phyloP scores from a whole-genome alignment of 2,797 vertebrate genomes.

The Sciaenops ocellatus region DNA sequence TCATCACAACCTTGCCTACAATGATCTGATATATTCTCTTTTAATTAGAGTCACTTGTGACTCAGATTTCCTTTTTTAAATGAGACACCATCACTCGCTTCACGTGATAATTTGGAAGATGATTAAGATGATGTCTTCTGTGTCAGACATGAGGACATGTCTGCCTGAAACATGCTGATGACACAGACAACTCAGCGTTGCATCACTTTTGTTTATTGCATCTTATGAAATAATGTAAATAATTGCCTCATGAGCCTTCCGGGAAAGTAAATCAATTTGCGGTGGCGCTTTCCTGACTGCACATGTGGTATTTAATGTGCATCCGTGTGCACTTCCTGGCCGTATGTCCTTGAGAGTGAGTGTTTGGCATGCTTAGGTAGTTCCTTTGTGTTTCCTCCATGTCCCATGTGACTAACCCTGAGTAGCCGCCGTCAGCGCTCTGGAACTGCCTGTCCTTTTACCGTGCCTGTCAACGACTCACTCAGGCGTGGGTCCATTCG shows the following conservation, averaged over 20 bases:
- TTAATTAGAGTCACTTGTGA: neutral
- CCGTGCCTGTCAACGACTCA: slow-evolving; percentile 66
- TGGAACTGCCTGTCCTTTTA: slow-evolving; percentile 72
- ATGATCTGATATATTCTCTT: slow-evolving; percentile 10
- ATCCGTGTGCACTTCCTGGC: slow-evolving; percentile 13
- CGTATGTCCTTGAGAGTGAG: slow-evolving; percentile 27
- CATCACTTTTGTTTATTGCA: slow-evolving; percentile 27
- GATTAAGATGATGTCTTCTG: neutral
- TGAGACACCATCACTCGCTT: neutral
- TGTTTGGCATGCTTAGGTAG: slow-evolving; percentile 59
- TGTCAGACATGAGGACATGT: slow-evolving; percentile 12
- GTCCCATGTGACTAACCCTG: slow-evolving; percentile 66
- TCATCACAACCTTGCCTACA: neutral
- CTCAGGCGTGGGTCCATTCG: slow-evolving; percentile 69
- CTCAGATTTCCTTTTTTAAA: slow-evolving; percentile 20
- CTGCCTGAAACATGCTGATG: slow-evolving; percentile 21
- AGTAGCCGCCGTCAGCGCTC: slow-evolving; percentile 66
- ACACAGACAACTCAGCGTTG: slow-evolving; percentile 7
- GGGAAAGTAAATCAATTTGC: neutral
- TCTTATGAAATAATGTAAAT: slow-evolving; percentile 33
- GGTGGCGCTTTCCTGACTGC: neutral
- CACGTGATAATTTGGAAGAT: neutral
- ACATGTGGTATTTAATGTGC: neutral
- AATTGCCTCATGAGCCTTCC: neutral
- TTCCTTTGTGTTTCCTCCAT: slow-evolving; percentile 62